A percentile compares a stretch with the other conserved stretches of the same genome.
Evolutionary conservation across 2,888 invertebrate species (phyloP).

Genomic region (Arctia plantaginis): DNA sequence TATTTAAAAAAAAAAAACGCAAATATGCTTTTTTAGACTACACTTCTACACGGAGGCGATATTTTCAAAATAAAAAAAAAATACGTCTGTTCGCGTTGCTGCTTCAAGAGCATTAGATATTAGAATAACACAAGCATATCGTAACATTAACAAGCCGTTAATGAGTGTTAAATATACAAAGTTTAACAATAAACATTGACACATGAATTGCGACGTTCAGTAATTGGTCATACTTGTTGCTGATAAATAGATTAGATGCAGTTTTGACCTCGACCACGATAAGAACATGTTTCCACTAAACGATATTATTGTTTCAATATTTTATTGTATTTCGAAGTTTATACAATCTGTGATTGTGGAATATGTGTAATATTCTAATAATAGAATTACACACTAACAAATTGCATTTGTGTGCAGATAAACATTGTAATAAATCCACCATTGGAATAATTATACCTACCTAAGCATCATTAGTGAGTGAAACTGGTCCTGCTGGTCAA

Average conservation of each 20-base stretch:
- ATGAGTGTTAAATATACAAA: constrained; percentile 59
- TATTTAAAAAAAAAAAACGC: background rate
- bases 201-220: constrained; percentile 58
- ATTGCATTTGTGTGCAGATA: background rate
- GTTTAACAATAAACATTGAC: constrained; percentile 53
- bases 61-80: background rate
- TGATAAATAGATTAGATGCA: constrained; percentile 48
- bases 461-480: no score
- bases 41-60: background rate
- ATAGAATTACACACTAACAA: background rate
- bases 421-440: no score
- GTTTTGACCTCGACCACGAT: constrained; percentile 42
- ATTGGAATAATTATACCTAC: no score
- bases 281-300: constrained; percentile 1
- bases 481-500: background rate
- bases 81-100: background rate
- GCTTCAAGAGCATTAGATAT: constrained; percentile 5
- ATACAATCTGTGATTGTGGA: background rate
- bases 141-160: constrained; percentile 49
- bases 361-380: background rate
- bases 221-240: constrained; percentile 40
- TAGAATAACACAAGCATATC: constrained; percentile 38
- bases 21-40: background rate
- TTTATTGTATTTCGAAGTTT: no score
- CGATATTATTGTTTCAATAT: background rate